These are phyloP conservation scores for Clarias batrachus DNA, from an alignment of 2,113 vertebrate genomes.

Conservation along the genomic window DNA sequence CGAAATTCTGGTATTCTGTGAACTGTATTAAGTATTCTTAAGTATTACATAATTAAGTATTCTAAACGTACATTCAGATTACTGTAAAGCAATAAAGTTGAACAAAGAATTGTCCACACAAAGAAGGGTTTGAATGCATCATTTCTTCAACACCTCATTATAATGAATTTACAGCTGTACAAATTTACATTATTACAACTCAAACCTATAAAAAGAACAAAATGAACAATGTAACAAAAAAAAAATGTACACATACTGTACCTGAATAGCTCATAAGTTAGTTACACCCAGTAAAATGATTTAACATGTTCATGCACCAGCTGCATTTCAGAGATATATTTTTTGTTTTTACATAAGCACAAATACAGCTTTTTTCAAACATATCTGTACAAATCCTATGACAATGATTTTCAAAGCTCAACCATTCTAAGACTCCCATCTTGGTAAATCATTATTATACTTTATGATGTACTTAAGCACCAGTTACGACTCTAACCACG, in stretches of 20 bases:
- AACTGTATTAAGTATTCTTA: background rate
- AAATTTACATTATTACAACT: slow-evolving; percentile 67
- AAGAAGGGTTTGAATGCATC: background rate
- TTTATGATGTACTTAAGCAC: background rate
- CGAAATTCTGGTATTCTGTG: background rate
- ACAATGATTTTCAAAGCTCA: background rate
- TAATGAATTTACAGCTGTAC: slow-evolving; percentile 72
- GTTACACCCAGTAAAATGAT: background rate
- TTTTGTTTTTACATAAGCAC: background rate
- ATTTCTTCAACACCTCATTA: slow-evolving; percentile 58
- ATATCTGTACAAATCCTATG: slow-evolving; percentile 19
- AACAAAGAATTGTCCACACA: background rate
- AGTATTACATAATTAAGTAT: background rate
- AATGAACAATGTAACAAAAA: background rate
- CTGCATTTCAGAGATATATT: background rate
- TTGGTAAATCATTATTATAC: background rate
- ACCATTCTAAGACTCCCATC: background rate
- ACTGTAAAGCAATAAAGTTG: background rate
- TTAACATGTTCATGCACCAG: slow-evolving; percentile 32
- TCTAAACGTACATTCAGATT: background rate
- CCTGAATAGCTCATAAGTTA: slow-evolving; percentile 1
- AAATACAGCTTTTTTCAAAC: slow-evolving; percentile 39
- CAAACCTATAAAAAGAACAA: slow-evolving; percentile 55
- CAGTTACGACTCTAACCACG: background rate
- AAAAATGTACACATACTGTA: slow-evolving; percentile 6